Evolutionary conservation across 2,797 vertebrate species (phyloP), one percentile per base, ranked within the genome.

Genomic region (Pantherophis alleghaniensis): DNA sequence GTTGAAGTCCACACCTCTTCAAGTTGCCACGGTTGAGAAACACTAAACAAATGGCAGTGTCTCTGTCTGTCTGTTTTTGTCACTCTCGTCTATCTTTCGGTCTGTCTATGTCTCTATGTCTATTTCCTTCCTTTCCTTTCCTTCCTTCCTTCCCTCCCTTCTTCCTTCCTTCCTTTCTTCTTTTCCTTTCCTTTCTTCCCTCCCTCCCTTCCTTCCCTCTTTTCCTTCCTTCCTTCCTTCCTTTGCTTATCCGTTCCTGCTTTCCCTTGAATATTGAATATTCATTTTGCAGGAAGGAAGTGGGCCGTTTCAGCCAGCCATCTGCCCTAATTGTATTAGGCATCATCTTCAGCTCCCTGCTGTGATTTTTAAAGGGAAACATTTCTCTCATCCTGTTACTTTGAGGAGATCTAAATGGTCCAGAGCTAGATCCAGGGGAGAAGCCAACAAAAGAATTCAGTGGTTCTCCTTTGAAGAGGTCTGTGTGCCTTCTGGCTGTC

Each of bases 401-500:
- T 56, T 55, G n/a, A 60, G 1, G 22, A 5, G 22, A 55, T 37
- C 91, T 47, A 87, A 94, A 53, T 32, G 51, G 24, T 83, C 91
- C 0, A 1, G 63, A 74, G 42, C 6, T 51, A 51, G 57, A 90
- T 57, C 57, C 16, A 88, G 60, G 28, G 7, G 26, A 26, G 60
- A 51, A 87, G 14, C 47, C 3, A 26, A 0, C 12, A 4, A 88
- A 56, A 10, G 53, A 37, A 20, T 10, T 61, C 42, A 1, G 13
- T n/a, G 86, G 42, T 5, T 91, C 47, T 42, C 88, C 88, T 94
- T 66, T 89, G 55, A 79, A 88, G 61, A 69, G 37, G 12, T 57
- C 61, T 55, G 7, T 57, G 56, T 91, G 57, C 93, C 24, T 37
- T 22, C 55, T 53, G 5, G 26, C 53, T 53, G 37, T 4, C 18